These are phyloP conservation scores for Oryctolagus cuniculus DNA, from an alignment of 2,113 vertebrate genomes.

Conservation along the genomic window mOryCun1.1 NC_091432.1:48541501-48542000, in stretches of 20 bases:
- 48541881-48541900: slow-evolving; percentile 91
- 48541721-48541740: slow-evolving; percentile 89
- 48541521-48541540: slow-evolving; percentile 89
- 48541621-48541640: slow-evolving; percentile 92
- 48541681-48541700: slow-evolving; percentile 97
- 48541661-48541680: slow-evolving; percentile 98
- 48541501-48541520: slow-evolving; percentile 89
- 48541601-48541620: slow-evolving; percentile 91
- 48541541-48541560: slow-evolving; percentile 89
- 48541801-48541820: slow-evolving; percentile 91
- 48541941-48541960: slow-evolving; percentile 91
- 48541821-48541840: slow-evolving; percentile 87
- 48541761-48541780: slow-evolving; percentile 83
- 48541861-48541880: slow-evolving; percentile 90
- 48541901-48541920: slow-evolving; percentile 88
- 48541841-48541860: slow-evolving; percentile 90
- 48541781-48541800: slow-evolving; percentile 87
- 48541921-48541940: slow-evolving; percentile 86
- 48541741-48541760: slow-evolving; percentile 88
- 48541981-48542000: slow-evolving; percentile 84
- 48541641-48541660: slow-evolving; percentile 99
- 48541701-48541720: slow-evolving; percentile 93
- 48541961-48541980: slow-evolving; percentile 90
- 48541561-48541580: slow-evolving; percentile 89
- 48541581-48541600: slow-evolving; percentile 88